phyloP scores from a whole-genome alignment of 2,888 invertebrate genomes.

The Heliconius sara region DNA sequence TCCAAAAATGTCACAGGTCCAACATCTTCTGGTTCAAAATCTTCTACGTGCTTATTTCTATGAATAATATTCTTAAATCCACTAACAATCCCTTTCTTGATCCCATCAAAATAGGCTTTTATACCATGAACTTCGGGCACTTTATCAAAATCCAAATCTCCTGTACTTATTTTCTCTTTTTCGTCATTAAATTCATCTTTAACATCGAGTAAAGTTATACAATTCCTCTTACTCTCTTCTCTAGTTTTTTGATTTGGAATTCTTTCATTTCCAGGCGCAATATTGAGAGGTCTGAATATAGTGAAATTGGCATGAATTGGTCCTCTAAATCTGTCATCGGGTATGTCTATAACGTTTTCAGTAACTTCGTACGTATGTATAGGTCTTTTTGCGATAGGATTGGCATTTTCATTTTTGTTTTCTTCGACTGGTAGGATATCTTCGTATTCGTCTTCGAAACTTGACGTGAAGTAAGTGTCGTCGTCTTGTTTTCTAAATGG shows the following conservation, averaged over 20 bases:
- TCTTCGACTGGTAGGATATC: conserved; percentile 14
- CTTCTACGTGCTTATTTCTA: conserved; percentile 46
- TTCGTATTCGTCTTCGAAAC: conserved; percentile 23
- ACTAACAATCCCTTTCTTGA: conserved; percentile 57
- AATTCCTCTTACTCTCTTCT: conserved; percentile 46
- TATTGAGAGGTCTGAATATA: conserved; percentile 55
- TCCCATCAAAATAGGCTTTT: conserved; percentile 55
- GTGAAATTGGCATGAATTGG: conserved; percentile 60
- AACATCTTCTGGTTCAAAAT: conserved; percentile 39
- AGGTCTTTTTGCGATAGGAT: conserved; percentile 18
- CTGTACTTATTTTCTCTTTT: conserved; percentile 36
- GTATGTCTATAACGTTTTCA: conserved; percentile 66
- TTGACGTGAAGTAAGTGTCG: conserved; percentile 5
- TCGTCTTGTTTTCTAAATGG: background rate
- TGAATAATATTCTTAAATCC: conserved; percentile 57
- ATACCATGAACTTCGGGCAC: conserved; percentile 52
- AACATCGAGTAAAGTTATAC: conserved; percentile 55
- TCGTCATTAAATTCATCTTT: conserved; percentile 58
- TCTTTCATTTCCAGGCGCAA: conserved; percentile 42
- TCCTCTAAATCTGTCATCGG: conserved; percentile 57
- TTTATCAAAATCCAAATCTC: conserved; percentile 36
- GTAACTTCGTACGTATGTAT: conserved; percentile 63
- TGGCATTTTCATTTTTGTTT: background rate
- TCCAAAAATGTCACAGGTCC: conserved; percentile 48
- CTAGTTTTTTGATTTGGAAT: background rate